A percentile compares a stretch with the other conserved stretches of the same genome.
Evolutionary conservation across 2,113 vertebrate genomes (phyloP).

Genomic region (Alces alces): DNA sequence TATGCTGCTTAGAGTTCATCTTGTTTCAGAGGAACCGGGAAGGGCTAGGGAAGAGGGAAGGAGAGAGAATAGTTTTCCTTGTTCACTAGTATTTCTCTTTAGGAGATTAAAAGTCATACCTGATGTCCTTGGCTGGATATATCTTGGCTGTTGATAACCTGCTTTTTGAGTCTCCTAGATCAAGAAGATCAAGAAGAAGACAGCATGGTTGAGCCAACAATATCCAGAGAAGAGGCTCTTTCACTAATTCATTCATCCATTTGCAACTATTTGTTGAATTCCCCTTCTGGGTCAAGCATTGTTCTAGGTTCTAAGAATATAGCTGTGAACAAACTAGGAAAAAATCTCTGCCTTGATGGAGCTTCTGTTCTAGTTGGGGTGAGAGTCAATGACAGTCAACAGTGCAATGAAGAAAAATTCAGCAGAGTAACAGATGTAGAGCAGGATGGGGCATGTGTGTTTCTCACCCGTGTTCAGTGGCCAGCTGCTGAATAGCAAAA

Average conservation of each 20-base stretch:
- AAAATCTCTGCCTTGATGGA: not conserved
- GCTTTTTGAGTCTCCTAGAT: not conserved
- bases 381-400: not conserved
- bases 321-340: not conserved
- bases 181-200: not conserved
- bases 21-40: not conserved
- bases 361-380: not conserved
- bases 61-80: not conserved
- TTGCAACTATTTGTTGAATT: not conserved
- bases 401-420: not conserved
- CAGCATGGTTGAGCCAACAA: not conserved
- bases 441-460: not conserved
- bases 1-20: not conserved
- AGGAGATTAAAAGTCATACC: not conserved
- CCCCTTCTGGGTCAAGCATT: not conserved
- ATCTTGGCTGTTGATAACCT: not conserved
- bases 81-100: not conserved
- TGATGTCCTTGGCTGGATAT: not conserved
- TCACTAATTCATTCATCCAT: not conserved
- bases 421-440: not conserved
- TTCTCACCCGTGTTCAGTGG: not conserved
- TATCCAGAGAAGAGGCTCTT: not conserved
- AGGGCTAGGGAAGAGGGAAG: not conserved
- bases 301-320: not conserved
- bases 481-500: not conserved